Percentiles rank a stretch among this genome's conserved stretches.
Conservation (phyloP, 2,888 invertebrate species). For the Phyto melanocephala region DNA sequence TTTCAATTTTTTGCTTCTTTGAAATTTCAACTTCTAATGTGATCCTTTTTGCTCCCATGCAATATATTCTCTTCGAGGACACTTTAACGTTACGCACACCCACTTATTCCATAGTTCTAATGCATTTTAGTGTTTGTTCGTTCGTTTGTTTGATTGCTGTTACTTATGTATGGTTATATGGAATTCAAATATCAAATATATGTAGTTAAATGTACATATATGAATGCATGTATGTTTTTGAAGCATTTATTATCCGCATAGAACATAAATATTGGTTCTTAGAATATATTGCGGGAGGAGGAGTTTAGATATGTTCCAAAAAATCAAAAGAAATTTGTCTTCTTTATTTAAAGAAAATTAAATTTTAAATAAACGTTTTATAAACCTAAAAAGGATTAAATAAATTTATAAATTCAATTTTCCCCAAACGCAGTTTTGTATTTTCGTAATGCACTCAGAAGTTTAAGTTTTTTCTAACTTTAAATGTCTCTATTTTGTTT, state of each 20-base stretch:
- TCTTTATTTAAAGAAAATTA: not conserved
- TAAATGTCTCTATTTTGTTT: not conserved
- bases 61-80: constrained; percentile 43
- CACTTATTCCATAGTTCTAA: constrained; percentile 5
- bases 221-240: not conserved
- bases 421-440: too few species aligned
- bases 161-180: too few species aligned
- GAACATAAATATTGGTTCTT: constrained; percentile 25
- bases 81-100: constrained; percentile 44
- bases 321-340: constrained; percentile 3
- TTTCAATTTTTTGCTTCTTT: constrained; percentile 6
- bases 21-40: constrained; percentile 45
- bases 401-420: too few species aligned
- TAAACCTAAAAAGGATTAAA: too few species aligned
- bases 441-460: too few species aligned
- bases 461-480: too few species aligned
- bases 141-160: not conserved
- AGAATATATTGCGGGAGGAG: constrained; percentile 31
- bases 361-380: not conserved
- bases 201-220: not conserved
- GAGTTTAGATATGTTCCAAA: not conserved
- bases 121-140: constrained; percentile 17
- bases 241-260: not conserved
- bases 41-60: constrained; percentile 49
- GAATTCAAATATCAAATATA: not conserved